phyloP scores from a whole-genome alignment of 2,888 invertebrate species.

The Eumerus sabulonum region DNA sequence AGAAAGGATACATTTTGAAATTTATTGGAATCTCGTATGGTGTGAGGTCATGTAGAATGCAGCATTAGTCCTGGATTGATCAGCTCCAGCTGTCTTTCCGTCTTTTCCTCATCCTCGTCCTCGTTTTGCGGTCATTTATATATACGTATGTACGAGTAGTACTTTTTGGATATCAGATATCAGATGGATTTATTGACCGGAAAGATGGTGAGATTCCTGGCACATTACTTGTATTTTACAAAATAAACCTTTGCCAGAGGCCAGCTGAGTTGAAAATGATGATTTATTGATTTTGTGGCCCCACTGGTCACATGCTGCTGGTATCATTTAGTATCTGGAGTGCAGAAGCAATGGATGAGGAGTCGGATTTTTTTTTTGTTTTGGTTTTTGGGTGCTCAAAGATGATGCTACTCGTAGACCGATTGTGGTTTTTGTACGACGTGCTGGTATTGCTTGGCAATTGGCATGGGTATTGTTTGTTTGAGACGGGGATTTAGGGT shows the following conservation, averaged over 20 bases:
- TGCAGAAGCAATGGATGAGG: too few species aligned
- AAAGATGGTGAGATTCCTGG: slow-evolving; percentile 48
- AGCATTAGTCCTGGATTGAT: slow-evolving; percentile 38
- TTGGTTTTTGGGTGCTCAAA: too few species aligned
- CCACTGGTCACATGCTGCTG: background rate
- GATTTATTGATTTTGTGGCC: slow-evolving; percentile 28
- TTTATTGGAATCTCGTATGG: slow-evolving; percentile 57
- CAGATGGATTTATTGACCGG: slow-evolving; percentile 49
- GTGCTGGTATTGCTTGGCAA: too few species aligned
- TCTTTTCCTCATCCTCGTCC: slow-evolving; percentile 22
- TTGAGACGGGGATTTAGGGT: too few species aligned
- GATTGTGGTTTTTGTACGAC: too few species aligned
- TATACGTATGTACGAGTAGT: too few species aligned
- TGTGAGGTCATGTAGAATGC: slow-evolving; percentile 59
- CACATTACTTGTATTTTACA: slow-evolving; percentile 46
- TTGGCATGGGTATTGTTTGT: too few species aligned
- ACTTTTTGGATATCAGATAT: slow-evolving; percentile 34
- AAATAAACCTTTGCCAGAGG: slow-evolving; percentile 20
- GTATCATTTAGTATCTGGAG: background rate
- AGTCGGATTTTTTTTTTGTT: too few species aligned
- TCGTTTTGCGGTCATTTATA: slow-evolving; percentile 21
- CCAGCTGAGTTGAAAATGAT: slow-evolving; percentile 3
- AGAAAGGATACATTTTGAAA: slow-evolving; percentile 55
- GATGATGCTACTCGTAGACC: too few species aligned
- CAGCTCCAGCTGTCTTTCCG: slow-evolving; percentile 9